Evolutionary conservation across 2,888 invertebrate species (phyloP), one percentile per base, ranked within the genome.

Genomic region (Sinhomidia bicolor): DNA sequence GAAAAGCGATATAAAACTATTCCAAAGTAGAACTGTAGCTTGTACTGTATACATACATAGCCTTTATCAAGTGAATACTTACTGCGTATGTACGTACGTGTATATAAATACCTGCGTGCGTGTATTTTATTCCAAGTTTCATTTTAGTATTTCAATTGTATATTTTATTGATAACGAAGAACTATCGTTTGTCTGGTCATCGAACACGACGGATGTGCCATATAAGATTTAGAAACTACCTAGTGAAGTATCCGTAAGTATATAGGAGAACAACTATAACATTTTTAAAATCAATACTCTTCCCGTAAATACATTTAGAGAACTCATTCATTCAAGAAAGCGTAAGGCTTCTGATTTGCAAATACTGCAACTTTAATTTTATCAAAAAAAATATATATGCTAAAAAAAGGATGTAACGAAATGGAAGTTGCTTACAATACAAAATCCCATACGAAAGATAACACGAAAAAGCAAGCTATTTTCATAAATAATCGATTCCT

Each of bases 171-270:
- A 17, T 62, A 88, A 88, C 88, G 79, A 71, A 88, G 88, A 88
- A 88, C 88, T 88, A 88, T 88, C 88, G 88, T 90, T 79, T 90
- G 65, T 90, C 90, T 90, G 90, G 90, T 90, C 90, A 90, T 80
- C 86, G 88, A 88, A 88, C 76, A 83, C 79, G 88, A 90, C 88
- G 85, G 88, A 88, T 90, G 90, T 90, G 90, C 90, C 90, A 90
- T 90, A 90, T 65, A 84, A 78, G 76, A 29, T 76, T 76, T 26
- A 76, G 51, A 76, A 51, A 26, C 14, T n/a, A n/a, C n/a, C n/a
- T 51, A 71, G 41, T n/a, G 26, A 76, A 14, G 44, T 76, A 76
- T 71, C 14, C 68, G 80, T 62, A 65, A 65, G n/a, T n/a, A 81
- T 29, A 29, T 51, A 20, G n/a, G 20, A 32, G 20, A 47, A 71